Conservation (phyloP, 2,888 invertebrate species). For the Philonicus albiceps region DNA sequence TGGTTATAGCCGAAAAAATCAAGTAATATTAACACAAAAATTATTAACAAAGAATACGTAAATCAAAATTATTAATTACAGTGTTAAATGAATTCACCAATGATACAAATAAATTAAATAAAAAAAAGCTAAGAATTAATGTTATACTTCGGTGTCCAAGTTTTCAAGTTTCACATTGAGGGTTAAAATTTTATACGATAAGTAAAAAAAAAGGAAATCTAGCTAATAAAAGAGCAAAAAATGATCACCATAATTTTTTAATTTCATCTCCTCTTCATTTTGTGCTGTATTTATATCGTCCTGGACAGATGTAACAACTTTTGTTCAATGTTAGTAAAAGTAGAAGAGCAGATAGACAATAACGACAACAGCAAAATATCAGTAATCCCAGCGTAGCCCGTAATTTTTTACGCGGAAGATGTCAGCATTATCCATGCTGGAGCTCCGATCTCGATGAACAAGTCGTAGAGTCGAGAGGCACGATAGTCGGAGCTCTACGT, state of each 20-base stretch:
- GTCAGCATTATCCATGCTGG: constrained; percentile 58
- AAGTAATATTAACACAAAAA: no score
- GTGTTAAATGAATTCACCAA: no score
- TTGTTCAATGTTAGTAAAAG: constrained; percentile 53
- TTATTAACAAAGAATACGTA: no score
- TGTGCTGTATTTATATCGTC: background rate
- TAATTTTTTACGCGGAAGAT: constrained; percentile 58
- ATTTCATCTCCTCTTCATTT: background rate
- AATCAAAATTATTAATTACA: no score
- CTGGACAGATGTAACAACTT: background rate
- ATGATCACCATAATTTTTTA: background rate
- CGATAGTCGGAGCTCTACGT: constrained; percentile 59
- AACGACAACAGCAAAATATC: constrained; percentile 61
- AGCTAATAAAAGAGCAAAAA: constrained; percentile 19
- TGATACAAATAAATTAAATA: no score
- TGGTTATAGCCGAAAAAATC: no score
- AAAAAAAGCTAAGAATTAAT: no score
- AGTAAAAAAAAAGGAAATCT: no score
- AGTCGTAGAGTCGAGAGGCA: constrained; percentile 56
- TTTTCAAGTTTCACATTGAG: no score
- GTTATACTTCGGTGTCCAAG: no score
- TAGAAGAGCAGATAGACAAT: constrained; percentile 60
- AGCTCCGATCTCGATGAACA: constrained; percentile 57
- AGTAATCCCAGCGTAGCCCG: constrained; percentile 57
- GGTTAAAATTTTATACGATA: no score